Evolutionary conservation across 1,140 invertebrate genomes (phyloP).

Genomic region (Drosophila erecta): DNA sequence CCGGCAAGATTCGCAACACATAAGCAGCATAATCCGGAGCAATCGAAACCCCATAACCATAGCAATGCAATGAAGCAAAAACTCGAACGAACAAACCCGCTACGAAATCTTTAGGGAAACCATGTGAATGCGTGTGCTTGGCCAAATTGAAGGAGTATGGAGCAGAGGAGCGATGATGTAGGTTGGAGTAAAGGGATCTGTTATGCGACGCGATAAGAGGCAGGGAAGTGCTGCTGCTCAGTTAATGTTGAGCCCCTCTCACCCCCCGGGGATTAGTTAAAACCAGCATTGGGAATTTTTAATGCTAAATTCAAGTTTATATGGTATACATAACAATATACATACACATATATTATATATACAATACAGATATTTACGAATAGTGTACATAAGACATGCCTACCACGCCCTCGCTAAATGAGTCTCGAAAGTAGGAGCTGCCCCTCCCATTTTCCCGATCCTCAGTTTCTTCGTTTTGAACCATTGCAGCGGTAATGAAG

Average conservation of each 20-base stretch:
- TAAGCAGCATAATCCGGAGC: constrained; percentile 85
- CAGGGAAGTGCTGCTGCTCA: constrained; percentile 54
- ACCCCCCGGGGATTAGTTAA: constrained; percentile 32
- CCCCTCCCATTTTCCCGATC: constrained; percentile 9
- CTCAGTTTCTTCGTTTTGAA: constrained; percentile 54
- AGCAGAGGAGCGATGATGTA: constrained; percentile 8
- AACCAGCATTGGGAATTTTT: constrained; percentile 70
- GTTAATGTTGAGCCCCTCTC: constrained; percentile 71
- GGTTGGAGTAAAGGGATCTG: constrained; percentile 44
- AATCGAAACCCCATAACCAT: constrained; percentile 30
- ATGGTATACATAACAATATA: constrained; percentile 77
- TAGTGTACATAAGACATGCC: constrained; percentile 71
- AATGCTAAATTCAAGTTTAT: constrained; percentile 81
- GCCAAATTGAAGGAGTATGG: constrained; percentile 22
- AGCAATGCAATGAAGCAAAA: constrained; percentile 73
- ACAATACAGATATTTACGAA: constrained; percentile 74
- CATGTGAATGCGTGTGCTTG: constrained; percentile 60
- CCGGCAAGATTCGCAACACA: constrained; percentile 99
- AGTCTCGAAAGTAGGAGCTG: constrained; percentile 31
- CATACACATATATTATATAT: constrained; percentile 66
- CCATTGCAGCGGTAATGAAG: constrained; percentile 59
- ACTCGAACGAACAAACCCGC: constrained; percentile 76
- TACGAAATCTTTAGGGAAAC: constrained; percentile 66
- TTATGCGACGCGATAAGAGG: constrained; percentile 43
- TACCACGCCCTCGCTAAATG: constrained; percentile 39